These are phyloP conservation scores for Plotosus lineatus DNA, from an alignment of 2,113 vertebrate genomes.

Conservation along the genomic window DNA sequence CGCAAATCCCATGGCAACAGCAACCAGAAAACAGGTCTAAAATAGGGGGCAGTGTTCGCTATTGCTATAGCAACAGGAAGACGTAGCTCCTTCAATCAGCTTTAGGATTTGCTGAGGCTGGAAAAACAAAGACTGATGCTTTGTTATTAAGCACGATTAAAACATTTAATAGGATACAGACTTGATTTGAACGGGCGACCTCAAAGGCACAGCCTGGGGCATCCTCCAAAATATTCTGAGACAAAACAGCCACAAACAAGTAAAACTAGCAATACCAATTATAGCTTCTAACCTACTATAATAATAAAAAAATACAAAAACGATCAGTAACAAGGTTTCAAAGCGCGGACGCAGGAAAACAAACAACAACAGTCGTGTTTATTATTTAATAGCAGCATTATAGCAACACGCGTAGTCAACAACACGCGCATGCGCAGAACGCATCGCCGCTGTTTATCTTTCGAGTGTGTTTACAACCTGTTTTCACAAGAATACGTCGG, in stretches of 20 bases:
- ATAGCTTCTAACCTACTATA: not conserved
- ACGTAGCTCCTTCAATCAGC: slow-evolving; percentile 69
- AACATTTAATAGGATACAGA: slow-evolving; percentile 45
- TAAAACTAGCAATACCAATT: not conserved
- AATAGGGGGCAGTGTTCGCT: slow-evolving; percentile 83
- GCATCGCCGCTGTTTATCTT: not conserved
- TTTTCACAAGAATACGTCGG: not conserved
- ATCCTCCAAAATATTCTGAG: not conserved
- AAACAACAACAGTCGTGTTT: no score
- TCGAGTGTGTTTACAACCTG: not conserved
- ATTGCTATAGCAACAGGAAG: slow-evolving; percentile 83
- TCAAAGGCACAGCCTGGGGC: slow-evolving; percentile 8
- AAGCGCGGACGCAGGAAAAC: not conserved
- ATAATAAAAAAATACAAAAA: not conserved
- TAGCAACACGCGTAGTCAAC: not conserved
- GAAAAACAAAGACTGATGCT: slow-evolving; percentile 69
- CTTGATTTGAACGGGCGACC: slow-evolving; percentile 37
- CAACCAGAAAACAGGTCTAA: slow-evolving; percentile 80
- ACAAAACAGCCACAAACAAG: not conserved
- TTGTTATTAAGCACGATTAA: slow-evolving; percentile 57
- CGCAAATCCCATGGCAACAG: slow-evolving; percentile 84
- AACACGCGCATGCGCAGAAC: slow-evolving; percentile 3
- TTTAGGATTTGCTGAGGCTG: slow-evolving; percentile 71
- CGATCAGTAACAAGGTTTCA: not conserved
- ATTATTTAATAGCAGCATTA: not conserved